These are phyloP conservation scores for Spea multiplicata DNA, from an alignment of 2,113 vertebrate species.

Conservation along the genomic window DNA sequence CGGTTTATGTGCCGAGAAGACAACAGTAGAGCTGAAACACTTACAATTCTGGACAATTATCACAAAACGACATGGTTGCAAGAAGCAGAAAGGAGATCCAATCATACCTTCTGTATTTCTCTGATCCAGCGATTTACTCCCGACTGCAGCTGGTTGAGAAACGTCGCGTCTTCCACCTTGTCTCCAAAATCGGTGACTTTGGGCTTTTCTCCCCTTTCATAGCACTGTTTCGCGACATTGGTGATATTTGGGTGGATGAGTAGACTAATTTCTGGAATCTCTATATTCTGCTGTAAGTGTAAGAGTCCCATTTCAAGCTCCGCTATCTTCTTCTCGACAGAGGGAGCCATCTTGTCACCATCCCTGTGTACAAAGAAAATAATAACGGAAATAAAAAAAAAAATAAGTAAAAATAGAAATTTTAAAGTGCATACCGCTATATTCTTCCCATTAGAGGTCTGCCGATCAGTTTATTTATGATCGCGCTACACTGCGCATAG, in stretches of 20 bases:
- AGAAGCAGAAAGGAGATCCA: background rate
- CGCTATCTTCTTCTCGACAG: slow-evolving; percentile 97
- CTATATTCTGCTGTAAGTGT: slow-evolving; percentile 96
- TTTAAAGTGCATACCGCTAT: no score
- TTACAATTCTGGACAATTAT: no score
- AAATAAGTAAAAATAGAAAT: no score
- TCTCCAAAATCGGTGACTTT: slow-evolving; percentile 98
- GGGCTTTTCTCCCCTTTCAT: slow-evolving; percentile 90
- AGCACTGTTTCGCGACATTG: slow-evolving; percentile 91
- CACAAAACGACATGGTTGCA: no score
- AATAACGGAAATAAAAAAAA: no score
- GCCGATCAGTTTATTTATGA: no score
- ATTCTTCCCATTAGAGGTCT: no score
- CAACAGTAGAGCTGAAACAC: no score
- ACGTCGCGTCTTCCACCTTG: slow-evolving; percentile 93
- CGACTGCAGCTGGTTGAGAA: slow-evolving; percentile 95
- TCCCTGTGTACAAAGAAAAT: slow-evolving; percentile 69
- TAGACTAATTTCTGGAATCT: slow-evolving; percentile 97
- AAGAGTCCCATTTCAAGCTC: slow-evolving; percentile 98
- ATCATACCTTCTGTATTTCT: slow-evolving; percentile 91
- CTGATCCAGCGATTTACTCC: slow-evolving; percentile 98
- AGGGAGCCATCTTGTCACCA: slow-evolving; percentile 98
- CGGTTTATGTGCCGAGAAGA: no score
- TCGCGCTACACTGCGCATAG: background rate
- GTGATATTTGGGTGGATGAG: slow-evolving; percentile 88